phyloP scores from a whole-genome alignment of 2,888 invertebrate genomes.

The Rhodophaea formosa region DNA sequence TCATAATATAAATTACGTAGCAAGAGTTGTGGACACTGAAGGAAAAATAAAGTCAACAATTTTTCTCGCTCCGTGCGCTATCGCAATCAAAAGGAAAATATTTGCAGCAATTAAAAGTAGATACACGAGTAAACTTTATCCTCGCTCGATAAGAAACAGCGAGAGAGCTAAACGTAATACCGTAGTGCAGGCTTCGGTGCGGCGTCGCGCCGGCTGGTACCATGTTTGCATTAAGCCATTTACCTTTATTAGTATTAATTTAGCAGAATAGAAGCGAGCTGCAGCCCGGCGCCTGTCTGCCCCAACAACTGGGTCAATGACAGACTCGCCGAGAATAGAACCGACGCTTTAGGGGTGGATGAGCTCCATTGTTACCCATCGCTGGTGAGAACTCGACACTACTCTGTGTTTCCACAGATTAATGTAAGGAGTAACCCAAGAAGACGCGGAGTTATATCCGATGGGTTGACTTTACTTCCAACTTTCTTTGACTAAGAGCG shows the following conservation, averaged over 20 bases:
- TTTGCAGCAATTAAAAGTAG: constrained; percentile 15
- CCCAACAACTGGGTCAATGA: constrained; percentile 74
- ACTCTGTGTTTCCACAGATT: constrained; percentile 16
- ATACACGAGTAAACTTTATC: constrained; percentile 10
- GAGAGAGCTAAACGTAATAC: constrained; percentile 19
- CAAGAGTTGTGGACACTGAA: background rate
- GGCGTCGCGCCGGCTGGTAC: constrained; percentile 48
- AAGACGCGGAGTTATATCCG: constrained; percentile 1
- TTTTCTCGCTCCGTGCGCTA: constrained; percentile 3
- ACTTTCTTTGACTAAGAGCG: constrained; percentile 12
- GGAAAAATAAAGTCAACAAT: background rate
- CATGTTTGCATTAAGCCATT: constrained; percentile 57
- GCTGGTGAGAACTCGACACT: constrained; percentile 22
- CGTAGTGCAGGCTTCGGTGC: constrained; percentile 29
- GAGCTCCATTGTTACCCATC: constrained; percentile 43
- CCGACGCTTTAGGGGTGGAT: constrained; percentile 65
- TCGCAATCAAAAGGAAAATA: constrained; percentile 9
- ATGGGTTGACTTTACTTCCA: constrained; percentile 5
- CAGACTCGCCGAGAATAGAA: constrained; percentile 72
- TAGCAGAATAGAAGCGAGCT: constrained; percentile 53
- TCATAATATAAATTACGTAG: background rate
- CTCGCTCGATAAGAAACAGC: constrained; percentile 17
- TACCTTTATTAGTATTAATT: constrained; percentile 70
- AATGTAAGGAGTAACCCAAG: constrained; percentile 10
- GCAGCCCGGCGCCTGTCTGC: constrained; percentile 52